Evolutionary conservation across 2,113 vertebrate genomes (phyloP).

Genomic region (Crotophaga sulcirostris): DNA sequence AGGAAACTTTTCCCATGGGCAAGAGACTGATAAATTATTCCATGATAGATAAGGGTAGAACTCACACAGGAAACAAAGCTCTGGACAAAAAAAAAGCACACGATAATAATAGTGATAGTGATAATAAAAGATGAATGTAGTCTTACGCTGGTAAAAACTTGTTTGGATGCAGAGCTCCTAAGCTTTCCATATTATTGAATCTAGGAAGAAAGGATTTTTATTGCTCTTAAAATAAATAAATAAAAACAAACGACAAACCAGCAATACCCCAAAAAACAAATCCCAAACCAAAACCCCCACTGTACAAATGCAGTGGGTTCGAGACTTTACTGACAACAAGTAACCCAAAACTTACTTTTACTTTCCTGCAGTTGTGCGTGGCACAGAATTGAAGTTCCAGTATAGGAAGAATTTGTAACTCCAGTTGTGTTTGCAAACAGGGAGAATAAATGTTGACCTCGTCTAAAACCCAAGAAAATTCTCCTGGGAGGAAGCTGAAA

Average conservation of each 20-base stretch:
- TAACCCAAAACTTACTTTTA: background rate
- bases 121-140: background rate
- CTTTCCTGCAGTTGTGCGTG: background rate
- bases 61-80: background rate
- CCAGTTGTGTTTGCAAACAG: background rate
- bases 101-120: background rate
- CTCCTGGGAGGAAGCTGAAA: background rate
- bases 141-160: background rate
- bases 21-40: slow-evolving; percentile 9
- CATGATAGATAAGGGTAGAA: background rate
- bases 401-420: background rate
- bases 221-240: background rate
- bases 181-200: background rate
- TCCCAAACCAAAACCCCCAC: background rate
- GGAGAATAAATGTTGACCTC: background rate
- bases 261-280: too few relatives aligned
- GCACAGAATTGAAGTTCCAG: background rate
- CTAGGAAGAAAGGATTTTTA: background rate
- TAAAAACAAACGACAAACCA: background rate
- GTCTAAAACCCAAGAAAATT: background rate
- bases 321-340: background rate
- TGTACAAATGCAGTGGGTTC: background rate
- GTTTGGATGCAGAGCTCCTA: background rate
- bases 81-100: background rate
- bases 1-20: background rate